phyloP scores from a whole-genome alignment of 2,888 invertebrate species.

The Callyntrura sp. region DNA sequence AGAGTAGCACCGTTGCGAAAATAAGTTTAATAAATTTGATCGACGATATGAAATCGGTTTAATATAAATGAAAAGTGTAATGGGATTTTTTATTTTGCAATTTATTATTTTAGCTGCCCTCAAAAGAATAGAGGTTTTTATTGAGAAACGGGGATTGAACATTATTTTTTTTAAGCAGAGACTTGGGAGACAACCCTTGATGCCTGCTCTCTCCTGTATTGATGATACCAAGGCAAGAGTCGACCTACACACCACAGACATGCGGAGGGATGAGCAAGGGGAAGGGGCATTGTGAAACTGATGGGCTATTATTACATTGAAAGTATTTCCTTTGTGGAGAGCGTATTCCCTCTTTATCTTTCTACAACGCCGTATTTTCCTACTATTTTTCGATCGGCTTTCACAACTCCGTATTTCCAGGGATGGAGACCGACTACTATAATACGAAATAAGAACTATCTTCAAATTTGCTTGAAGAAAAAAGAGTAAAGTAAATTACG shows the following conservation, averaged over 20 bases:
- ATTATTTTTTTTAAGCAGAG: too few species aligned
- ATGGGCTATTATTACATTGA: slow-evolving; percentile 38
- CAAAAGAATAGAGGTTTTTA: too few species aligned
- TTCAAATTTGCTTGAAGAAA: slow-evolving; percentile 25
- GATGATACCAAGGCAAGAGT: too few species aligned
- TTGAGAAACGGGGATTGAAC: too few species aligned
- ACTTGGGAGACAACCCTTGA: too few species aligned
- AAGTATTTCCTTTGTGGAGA: not conserved
- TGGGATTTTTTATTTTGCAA: not conserved
- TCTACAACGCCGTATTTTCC: not conserved
- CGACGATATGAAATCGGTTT: not conserved
- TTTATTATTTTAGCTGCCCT: too few species aligned
- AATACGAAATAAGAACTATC: not conserved
- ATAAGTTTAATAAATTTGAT: slow-evolving; percentile 14
- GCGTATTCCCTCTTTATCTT: too few species aligned
- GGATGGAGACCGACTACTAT: slow-evolving; percentile 1
- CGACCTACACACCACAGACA: too few species aligned
- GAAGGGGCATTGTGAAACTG: slow-evolving; percentile 3
- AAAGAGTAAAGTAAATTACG: slow-evolving; percentile 67
- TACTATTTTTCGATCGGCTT: not conserved
- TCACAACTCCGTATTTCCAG: not conserved
- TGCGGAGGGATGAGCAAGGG: slow-evolving; percentile 13
- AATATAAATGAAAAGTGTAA: not conserved
- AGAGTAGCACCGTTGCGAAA: not conserved
- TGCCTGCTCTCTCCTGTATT: too few species aligned